A percentile compares a stretch with the other conserved stretches of the same genome.
These are phyloP conservation scores for Microtus agrestis DNA, from an alignment of 2,797 vertebrate species.

Conservation along the genomic window DNA sequence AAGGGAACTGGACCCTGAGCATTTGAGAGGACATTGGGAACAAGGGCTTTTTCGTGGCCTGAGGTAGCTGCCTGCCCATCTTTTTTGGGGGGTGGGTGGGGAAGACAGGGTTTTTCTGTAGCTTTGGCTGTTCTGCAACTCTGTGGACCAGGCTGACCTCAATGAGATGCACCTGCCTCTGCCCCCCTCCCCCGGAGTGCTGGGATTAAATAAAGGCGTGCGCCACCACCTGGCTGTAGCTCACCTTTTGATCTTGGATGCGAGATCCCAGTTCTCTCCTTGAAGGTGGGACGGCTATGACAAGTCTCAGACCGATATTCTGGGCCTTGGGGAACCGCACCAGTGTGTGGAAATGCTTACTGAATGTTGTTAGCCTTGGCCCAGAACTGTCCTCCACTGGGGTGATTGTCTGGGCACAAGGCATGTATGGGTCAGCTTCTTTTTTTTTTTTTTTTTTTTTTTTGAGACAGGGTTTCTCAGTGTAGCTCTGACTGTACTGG, in stretches of 20 bases:
- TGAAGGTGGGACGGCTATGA: background rate
- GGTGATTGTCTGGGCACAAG: background rate
- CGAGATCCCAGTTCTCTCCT: background rate
- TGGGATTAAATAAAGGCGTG: background rate
- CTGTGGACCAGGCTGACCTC: background rate
- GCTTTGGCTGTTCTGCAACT: background rate
- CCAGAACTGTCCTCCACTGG: background rate
- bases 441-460: background rate
- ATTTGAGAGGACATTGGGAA: background rate
- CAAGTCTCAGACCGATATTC: accelerated
- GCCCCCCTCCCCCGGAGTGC: too few relatives aligned
- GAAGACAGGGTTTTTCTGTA: background rate
- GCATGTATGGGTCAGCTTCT: background rate
- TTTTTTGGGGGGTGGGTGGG: too few relatives aligned
- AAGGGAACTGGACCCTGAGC: background rate
- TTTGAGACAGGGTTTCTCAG: background rate
- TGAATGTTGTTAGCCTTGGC: background rate
- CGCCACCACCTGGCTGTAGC: too few relatives aligned
- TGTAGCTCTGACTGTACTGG: background rate
- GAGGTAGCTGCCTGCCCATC: background rate
- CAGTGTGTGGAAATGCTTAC: background rate
- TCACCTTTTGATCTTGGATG: background rate
- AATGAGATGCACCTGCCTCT: background rate
- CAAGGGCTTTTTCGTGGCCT: background rate
- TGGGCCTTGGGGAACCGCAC: background rate